These are phyloP conservation scores for Linnaemya tessellans DNA, from an alignment of 2,888 invertebrate genomes.

Conservation along the genomic window DNA sequence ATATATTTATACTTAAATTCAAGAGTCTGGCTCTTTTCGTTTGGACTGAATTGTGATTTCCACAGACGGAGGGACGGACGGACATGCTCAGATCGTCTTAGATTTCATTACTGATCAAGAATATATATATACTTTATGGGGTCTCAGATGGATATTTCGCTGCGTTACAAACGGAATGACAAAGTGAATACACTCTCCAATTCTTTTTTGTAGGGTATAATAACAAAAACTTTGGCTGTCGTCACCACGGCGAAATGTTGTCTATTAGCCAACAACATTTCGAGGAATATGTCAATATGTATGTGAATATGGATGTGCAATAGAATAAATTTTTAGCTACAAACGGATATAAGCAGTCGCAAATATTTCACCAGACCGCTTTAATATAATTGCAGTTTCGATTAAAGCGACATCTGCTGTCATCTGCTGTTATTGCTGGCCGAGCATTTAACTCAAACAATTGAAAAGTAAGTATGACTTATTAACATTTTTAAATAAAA, in stretches of 20 bases:
- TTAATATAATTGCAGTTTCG: constrained; percentile 19
- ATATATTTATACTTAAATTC: no score
- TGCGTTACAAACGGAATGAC: no score
- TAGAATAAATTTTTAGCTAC: neutral
- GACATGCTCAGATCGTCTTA: no score
- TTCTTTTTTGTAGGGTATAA: no score
- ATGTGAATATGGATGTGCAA: neutral
- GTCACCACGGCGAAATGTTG: neutral
- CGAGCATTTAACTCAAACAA: constrained; percentile 10
- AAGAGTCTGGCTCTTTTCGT: no score
- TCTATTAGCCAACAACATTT: neutral
- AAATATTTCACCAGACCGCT: constrained; percentile 30
- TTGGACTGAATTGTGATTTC: no score
- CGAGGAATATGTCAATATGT: neutral
- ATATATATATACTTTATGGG: no score
- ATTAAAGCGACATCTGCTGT: constrained; percentile 34
- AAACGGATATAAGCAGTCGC: constrained; percentile 12
- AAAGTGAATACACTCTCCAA: no score
- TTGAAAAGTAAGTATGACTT: constrained; percentile 1
- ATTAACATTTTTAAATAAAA: constrained; percentile 14
- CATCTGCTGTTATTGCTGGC: constrained; percentile 26
- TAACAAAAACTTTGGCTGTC: neutral
- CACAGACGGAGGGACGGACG: no score
- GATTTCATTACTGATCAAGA: no score
- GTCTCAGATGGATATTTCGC: no score